Base-by-base conservation (phyloP, 2,888 invertebrate species). In the Eupithecia subumbrata region DNA sequence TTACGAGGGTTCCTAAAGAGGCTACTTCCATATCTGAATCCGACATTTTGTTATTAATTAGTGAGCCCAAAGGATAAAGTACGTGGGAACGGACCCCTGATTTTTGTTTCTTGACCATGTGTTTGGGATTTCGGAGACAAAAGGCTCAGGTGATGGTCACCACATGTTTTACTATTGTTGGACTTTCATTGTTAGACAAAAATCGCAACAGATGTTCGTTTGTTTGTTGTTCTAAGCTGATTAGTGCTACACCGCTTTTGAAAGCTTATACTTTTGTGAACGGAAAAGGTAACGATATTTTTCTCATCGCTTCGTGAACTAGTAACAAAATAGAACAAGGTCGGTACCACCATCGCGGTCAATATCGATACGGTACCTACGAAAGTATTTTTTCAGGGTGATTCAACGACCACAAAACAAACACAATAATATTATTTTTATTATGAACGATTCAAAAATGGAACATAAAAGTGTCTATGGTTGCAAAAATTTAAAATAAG, bases 21-120 rank as follows among this genome's bases (percentile, higher is more conserved):
- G 90, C 88, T 90, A 89, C 93, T 91, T 89, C 91, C 88, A 92
- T 93, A 92, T 92, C 91, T 83, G 89, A 86, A 86, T 87, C 84
- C 81, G 87, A 86, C 87, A 89, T 89, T 92, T 90, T 82, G 89
- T 91, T 93, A 91, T 92, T 94, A 93, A 94, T 94, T 94, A 92
- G 89, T 84, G 86, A 90, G 84, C 84, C 84, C 85, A 85, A 85
- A 83, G 85, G 85, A 89, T 89, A 43, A 90, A 92, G 88, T 89
- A 89, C 93, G 94, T 94, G 94, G 94, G 94, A 94, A 94, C 87
- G 84, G 79, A 93, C 86, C 77, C 82, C 84, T 81, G 80, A 80
- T 78, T 83, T 84, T 87, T 88, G 85, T 83, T 86, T 84, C 80
- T 86, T 88, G 84, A 87, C 75, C 91, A 92, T 90, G 88, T 90